phyloP scores from a whole-genome alignment of 2,113 vertebrate species.

The Candoia aspera region DNA sequence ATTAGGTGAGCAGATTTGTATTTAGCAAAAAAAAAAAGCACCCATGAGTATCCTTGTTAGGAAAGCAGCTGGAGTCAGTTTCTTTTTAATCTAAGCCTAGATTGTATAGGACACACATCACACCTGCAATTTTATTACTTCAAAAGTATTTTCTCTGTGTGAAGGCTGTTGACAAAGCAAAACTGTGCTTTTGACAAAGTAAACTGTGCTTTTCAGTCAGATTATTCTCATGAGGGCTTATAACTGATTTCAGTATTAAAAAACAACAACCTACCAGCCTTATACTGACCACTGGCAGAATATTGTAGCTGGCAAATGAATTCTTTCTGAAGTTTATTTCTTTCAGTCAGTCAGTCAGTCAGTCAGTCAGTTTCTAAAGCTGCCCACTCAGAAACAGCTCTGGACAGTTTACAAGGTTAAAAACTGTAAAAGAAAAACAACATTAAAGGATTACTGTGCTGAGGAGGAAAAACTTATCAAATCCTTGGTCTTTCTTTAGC shows the following conservation, averaged over 20 bases:
- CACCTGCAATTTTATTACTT: not conserved
- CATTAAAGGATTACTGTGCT: not conserved
- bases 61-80: no score
- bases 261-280: not conserved
- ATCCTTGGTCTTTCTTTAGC: not conserved
- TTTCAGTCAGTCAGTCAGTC: no score
- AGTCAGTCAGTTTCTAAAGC: not conserved
- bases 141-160: not conserved
- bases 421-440: not conserved
- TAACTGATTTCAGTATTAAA: not conserved
- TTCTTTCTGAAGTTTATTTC: not conserved
- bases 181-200: no score
- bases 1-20: no score
- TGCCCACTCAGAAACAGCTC: not conserved
- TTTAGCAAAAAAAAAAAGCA: no score
- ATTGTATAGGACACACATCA: no score
- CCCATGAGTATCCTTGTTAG: no score
- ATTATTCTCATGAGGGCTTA: not conserved
- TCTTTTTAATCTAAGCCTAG: no score
- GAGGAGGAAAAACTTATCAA: not conserved
- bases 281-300: not conserved
- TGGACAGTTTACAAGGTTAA: not conserved
- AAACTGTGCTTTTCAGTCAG: not conserved
- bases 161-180: no score
- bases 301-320: not conserved